Conservation (phyloP, 1,140 invertebrate species). For the Penaeus indicus region DNA sequence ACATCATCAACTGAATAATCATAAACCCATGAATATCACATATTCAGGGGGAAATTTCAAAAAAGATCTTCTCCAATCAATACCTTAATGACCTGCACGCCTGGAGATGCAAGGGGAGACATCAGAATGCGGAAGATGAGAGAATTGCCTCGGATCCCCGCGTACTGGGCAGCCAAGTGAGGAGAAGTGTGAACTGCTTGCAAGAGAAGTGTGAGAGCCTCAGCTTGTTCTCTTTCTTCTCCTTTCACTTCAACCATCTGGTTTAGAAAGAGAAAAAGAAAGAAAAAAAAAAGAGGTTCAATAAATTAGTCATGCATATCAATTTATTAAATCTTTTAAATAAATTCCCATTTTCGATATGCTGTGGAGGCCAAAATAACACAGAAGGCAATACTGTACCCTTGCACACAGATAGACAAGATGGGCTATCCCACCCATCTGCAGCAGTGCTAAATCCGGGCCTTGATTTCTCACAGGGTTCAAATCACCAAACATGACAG, state of each 20-base stretch:
- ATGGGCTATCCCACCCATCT: constrained; percentile 48
- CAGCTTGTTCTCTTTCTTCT: constrained; percentile 46
- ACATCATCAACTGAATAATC: neutral
- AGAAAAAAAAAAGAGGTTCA: neutral
- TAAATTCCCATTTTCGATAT: neutral
- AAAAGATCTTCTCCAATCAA: too few relatives aligned
- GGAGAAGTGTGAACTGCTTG: constrained; percentile 38
- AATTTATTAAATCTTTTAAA: neutral
- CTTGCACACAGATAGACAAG: constrained; percentile 50
- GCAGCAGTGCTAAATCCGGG: constrained; percentile 48
- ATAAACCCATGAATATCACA: too few relatives aligned
- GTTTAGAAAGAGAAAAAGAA: neutral
- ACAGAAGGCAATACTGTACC: neutral
- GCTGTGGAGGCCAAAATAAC: neutral
- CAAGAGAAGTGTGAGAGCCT: constrained; percentile 19
- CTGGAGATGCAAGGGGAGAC: constrained; percentile 43
- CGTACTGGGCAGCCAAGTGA: constrained; percentile 51
- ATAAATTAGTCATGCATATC: neutral
- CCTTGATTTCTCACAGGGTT: constrained; percentile 27
- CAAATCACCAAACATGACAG: constrained; percentile 46
- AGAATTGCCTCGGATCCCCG: constrained; percentile 37
- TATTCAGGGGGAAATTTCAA: too few relatives aligned
- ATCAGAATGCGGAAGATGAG: constrained; percentile 41
- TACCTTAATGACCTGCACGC: constrained; percentile 57
- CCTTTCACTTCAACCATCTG: constrained; percentile 44